These are phyloP conservation scores for Passer montanus DNA, from an alignment of 2,113 vertebrate genomes.

Conservation along the genomic window DNA sequence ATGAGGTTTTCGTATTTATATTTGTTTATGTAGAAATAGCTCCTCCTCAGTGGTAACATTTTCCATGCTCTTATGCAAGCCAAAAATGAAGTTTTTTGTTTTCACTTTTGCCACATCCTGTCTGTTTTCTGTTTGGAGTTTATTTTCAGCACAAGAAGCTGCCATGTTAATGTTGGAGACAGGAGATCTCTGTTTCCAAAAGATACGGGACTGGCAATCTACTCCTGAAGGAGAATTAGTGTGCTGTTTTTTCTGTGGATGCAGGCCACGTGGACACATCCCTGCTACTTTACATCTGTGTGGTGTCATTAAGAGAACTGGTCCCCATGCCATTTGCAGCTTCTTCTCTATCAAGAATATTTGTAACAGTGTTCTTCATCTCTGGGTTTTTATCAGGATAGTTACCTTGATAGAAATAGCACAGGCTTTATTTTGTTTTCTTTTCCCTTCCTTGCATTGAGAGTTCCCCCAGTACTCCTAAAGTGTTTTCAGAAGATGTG, in stretches of 20 bases:
- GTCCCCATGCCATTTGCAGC: neutral
- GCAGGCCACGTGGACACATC: neutral
- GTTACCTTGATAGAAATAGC: neutral
- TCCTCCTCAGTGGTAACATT: neutral
- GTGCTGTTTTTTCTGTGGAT: neutral
- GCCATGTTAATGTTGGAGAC: neutral
- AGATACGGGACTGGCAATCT: neutral
- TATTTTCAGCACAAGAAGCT: neutral
- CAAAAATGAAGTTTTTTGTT: neutral
- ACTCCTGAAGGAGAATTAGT: neutral
- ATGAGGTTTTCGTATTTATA: neutral
- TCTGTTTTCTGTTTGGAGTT: constrained; percentile 3
- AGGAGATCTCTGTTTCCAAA: neutral
- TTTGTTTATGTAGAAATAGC: neutral
- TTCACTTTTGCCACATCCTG: neutral
- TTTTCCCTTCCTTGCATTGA: neutral
- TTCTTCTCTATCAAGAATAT: neutral
- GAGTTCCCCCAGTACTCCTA: neutral
- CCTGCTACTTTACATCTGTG: rapidly evolving
- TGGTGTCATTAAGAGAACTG: neutral
- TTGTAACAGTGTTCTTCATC: neutral
- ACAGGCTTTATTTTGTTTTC: neutral
- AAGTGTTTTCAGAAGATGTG: neutral
- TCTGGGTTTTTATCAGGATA: neutral
- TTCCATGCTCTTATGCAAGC: neutral